Conservation (phyloP, 2,113 vertebrate genomes). For the Girardinichthys multiradiatus region DNA sequence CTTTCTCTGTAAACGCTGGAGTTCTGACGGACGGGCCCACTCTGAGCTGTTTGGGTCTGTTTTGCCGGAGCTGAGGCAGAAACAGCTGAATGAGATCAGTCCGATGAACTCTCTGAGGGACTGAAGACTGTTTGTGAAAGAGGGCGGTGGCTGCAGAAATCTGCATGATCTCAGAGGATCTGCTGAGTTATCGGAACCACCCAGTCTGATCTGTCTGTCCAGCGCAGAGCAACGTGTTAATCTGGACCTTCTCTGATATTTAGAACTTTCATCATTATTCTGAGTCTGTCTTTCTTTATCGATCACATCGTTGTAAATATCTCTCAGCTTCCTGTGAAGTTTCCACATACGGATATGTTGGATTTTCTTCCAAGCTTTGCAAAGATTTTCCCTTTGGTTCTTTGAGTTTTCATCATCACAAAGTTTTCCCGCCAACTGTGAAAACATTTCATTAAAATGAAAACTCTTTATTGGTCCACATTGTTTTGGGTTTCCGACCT, state of each 20-base stretch:
- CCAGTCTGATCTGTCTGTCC: background rate
- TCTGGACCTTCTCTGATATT: background rate
- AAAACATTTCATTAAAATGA: too few relatives aligned
- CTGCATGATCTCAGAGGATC: constrained; percentile 5
- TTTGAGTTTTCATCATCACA: too few relatives aligned
- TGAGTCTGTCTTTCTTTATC: background rate
- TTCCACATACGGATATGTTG: too few relatives aligned
- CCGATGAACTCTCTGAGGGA: constrained; percentile 26
- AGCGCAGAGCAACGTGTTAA: too few relatives aligned
- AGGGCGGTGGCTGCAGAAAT: constrained; percentile 48
- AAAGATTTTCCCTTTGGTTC: too few relatives aligned
- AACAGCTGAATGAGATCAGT: constrained; percentile 49
- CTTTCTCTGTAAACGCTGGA: background rate
- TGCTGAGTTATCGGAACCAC: background rate
- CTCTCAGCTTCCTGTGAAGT: too few relatives aligned
- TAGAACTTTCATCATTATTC: background rate
- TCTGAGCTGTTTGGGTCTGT: background rate
- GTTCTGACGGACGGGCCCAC: background rate
- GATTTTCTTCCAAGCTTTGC: too few relatives aligned
- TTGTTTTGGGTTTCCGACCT: too few relatives aligned
- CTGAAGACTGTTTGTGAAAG: constrained; percentile 34
- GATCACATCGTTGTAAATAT: background rate
- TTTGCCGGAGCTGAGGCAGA: background rate
- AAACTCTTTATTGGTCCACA: too few relatives aligned
- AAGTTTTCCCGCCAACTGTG: too few relatives aligned